These are phyloP conservation scores for Phaethornis superciliosus DNA, from an alignment of 2,113 vertebrate species.

Conservation along the genomic window DNA sequence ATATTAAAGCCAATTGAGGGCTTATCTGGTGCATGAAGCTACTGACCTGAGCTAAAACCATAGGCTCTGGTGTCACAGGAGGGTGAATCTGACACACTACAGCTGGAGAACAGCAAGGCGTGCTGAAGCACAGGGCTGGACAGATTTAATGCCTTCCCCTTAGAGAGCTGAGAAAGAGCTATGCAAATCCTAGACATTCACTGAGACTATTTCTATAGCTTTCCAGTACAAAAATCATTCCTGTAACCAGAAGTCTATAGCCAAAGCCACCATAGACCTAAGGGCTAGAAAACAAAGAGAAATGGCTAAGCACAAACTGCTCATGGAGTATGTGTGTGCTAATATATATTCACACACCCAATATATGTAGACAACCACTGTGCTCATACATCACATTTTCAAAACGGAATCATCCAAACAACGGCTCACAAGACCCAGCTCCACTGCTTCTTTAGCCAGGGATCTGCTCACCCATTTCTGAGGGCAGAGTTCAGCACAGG, in stretches of 20 bases:
- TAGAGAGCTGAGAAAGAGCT: not conserved
- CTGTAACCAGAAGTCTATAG: not conserved
- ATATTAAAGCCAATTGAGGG: constrained; percentile 76
- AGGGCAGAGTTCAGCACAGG: not conserved
- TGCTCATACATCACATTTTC: not conserved
- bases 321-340: not conserved
- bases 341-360: not conserved
- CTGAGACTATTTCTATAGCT: not conserved
- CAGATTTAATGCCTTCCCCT: constrained; percentile 3
- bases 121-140: not conserved
- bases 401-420: not conserved
- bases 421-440: not conserved
- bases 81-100: not conserved
- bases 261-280: not conserved
- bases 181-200: not conserved
- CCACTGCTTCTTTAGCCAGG: not conserved
- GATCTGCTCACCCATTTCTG: not conserved
- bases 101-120: not conserved
- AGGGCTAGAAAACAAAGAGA: not conserved
- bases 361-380: not conserved
- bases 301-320: not conserved
- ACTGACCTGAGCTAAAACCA: constrained; percentile 47
- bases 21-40: constrained; percentile 48
- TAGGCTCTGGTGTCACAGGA: not conserved
- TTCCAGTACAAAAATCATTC: not conserved